phyloP scores from a whole-genome alignment of 2,888 invertebrate species.

The Hirtodrosophila duncani region DNA sequence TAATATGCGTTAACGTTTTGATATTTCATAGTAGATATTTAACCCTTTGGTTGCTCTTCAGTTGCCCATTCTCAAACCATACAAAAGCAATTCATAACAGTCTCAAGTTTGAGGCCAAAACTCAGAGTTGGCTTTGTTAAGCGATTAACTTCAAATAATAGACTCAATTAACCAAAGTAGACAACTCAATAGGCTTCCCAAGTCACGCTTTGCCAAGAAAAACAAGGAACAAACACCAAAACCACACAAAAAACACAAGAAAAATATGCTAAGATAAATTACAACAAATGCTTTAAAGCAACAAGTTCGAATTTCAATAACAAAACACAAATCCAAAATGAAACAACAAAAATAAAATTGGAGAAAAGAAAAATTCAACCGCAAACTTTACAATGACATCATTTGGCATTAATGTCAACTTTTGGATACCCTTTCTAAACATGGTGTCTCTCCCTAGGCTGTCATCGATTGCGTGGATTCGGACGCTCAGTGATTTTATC shows the following conservation, averaged over 20 bases:
- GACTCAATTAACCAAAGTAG: constrained; percentile 67
- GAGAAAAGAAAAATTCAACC: constrained; percentile 39
- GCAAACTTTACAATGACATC: constrained; percentile 60
- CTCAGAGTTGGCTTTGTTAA: too few relatives aligned
- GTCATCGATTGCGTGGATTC: too few relatives aligned
- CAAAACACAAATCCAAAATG: constrained; percentile 2
- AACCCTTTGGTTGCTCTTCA: too few relatives aligned
- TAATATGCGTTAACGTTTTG: too few relatives aligned
- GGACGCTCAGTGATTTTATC: too few relatives aligned
- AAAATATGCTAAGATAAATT: constrained; percentile 51
- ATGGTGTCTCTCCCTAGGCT: too few relatives aligned
- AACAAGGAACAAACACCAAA: constrained; percentile 2
- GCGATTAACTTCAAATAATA: constrained; percentile 65
- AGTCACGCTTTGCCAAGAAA: constrained; percentile 32
- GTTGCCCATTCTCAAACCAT: constrained; percentile 10
- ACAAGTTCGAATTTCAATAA: constrained; percentile 51
- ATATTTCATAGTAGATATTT: too few relatives aligned
- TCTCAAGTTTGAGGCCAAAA: too few relatives aligned
- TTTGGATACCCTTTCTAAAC: neutral
- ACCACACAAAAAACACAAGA: constrained; percentile 10
- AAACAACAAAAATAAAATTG: constrained; percentile 1
- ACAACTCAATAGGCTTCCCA: constrained; percentile 61
- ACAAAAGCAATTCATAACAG: constrained; percentile 3
- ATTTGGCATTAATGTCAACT: constrained; percentile 69
- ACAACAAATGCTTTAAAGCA: constrained; percentile 41